A percentile compares a stretch with the other conserved stretches of the same genome.
These are phyloP conservation scores for Timandra comae DNA, from an alignment of 2,888 invertebrate genomes.

Conservation along the genomic window DNA sequence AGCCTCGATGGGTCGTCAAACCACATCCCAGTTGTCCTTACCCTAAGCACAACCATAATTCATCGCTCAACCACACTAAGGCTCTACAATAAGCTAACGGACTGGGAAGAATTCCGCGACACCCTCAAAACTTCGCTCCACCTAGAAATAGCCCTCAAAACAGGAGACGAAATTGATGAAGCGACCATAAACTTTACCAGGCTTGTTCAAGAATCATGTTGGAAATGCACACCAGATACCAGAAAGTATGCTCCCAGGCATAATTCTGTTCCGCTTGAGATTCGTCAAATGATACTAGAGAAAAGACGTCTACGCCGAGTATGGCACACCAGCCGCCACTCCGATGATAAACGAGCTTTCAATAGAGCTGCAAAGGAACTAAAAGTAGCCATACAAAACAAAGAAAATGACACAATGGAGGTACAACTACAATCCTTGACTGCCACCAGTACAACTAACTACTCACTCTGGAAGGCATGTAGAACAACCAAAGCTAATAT, in stretches of 20 bases:
- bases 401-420: no score
- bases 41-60: not conserved
- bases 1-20: not conserved
- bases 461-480: no score
- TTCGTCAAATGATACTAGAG: not conserved
- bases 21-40: not conserved
- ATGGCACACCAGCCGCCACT: not conserved
- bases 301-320: not conserved
- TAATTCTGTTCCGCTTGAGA: not conserved
- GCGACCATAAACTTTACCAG: not conserved
- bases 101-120: not conserved
- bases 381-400: no score
- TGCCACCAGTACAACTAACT: no score
- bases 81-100: not conserved
- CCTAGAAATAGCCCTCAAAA: not conserved
- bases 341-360: not conserved
- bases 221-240: not conserved
- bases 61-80: not conserved
- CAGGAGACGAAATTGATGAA: not conserved
- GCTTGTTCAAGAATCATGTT: not conserved
- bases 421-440: no score
- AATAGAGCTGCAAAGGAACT: no score
- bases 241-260: not conserved
- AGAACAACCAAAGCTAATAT: no score
- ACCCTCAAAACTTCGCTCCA: not conserved